These are phyloP conservation scores for Australoheros scitulus DNA, from an alignment of 2,113 vertebrate species.

Conservation along the genomic window DNA sequence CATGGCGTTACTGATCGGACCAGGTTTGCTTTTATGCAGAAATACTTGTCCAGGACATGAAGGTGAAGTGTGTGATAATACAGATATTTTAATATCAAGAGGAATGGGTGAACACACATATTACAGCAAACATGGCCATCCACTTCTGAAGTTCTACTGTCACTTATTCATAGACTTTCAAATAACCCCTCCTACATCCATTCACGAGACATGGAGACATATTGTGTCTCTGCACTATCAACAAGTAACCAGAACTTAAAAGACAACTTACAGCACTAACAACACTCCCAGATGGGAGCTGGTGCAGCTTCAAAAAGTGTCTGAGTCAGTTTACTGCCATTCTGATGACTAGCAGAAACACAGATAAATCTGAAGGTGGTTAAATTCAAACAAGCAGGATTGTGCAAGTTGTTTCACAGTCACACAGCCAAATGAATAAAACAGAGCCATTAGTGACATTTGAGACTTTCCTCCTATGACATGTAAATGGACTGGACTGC, in stretches of 20 bases:
- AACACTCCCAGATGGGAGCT: not conserved
- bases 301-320: not conserved
- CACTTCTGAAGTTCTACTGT: not conserved
- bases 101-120: not conserved
- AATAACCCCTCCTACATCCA: not conserved
- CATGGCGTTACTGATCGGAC: no score
- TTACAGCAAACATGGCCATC: not conserved
- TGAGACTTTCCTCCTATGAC: not conserved
- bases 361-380: not conserved
- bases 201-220: not conserved
- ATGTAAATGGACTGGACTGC: not conserved
- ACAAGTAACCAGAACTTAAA: not conserved
- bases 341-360: not conserved
- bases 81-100: not conserved
- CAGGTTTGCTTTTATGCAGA: no score
- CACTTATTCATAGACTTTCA: not conserved
- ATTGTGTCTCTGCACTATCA: not conserved
- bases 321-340: not conserved
- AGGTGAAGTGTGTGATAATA: not conserved
- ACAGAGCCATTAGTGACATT: not conserved
- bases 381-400: not conserved
- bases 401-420: not conserved
- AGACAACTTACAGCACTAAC: not conserved
- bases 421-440: not conserved
- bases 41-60: no score